A percentile compares a stretch with the other conserved stretches of the same genome.
Evolutionary conservation across 2,797 vertebrate species (phyloP).

Genomic region (Alfaro cultratus): DNA sequence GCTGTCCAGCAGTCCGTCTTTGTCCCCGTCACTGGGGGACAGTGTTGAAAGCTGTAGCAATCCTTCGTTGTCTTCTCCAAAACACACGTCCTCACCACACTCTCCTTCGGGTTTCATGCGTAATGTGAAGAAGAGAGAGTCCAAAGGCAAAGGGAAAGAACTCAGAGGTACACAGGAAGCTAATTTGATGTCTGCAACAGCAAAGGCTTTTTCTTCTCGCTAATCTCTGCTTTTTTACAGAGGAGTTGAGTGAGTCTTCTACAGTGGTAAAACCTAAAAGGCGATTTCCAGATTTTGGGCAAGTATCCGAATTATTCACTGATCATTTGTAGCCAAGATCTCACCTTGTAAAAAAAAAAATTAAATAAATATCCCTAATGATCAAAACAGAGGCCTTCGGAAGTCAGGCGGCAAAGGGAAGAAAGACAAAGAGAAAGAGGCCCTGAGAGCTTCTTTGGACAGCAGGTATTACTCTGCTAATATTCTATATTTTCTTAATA

Average conservation of each 20-base stretch:
- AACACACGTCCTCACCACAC: slow-evolving; percentile 76
- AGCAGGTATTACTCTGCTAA: slow-evolving; percentile 82
- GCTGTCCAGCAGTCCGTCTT: slow-evolving; percentile 69
- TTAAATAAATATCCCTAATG: slow-evolving; percentile 9
- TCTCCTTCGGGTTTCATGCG: slow-evolving; percentile 81
- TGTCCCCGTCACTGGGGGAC: slow-evolving; percentile 78
- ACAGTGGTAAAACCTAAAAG: slow-evolving; percentile 86
- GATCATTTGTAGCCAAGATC: background rate
- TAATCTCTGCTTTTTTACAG: slow-evolving; percentile 67
- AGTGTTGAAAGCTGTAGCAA: slow-evolving; percentile 76
- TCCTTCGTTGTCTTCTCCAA: slow-evolving; percentile 73
- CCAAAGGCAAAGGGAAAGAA: slow-evolving; percentile 85
- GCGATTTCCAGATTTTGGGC: slow-evolving; percentile 95
- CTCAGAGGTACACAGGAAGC: slow-evolving; percentile 79
- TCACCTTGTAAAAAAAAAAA: background rate
- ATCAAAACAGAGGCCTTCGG: slow-evolving; percentile 85
- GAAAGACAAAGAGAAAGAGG: slow-evolving; percentile 88
- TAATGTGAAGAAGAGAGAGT: slow-evolving; percentile 86
- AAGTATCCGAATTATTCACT: slow-evolving; percentile 40
- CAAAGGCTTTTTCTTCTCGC: slow-evolving; percentile 1
- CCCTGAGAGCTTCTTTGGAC: slow-evolving; percentile 86
- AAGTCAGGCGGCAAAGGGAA: slow-evolving; percentile 95
- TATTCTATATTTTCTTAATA: background rate
- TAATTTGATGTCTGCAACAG: background rate
- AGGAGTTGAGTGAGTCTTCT: slow-evolving; percentile 84